Evolutionary conservation across 2,888 invertebrate genomes (phyloP).

Genomic region (Eledone cirrhosa): DNA sequence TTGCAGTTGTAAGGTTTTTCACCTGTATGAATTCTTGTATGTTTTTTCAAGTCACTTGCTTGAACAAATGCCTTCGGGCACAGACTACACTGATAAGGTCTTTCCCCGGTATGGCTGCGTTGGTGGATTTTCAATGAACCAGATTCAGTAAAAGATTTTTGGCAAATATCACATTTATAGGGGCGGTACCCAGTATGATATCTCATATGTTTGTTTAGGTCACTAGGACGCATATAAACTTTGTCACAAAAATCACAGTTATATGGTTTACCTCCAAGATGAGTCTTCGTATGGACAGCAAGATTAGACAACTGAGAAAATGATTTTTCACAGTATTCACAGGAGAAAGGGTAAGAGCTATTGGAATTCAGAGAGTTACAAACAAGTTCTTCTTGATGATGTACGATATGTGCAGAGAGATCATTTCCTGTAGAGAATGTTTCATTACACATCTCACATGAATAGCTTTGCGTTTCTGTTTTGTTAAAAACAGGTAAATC

Average conservation of each 20-base stretch:
- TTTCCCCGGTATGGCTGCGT: background rate
- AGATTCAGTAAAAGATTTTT: background rate
- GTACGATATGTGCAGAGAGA: no score
- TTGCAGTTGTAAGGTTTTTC: background rate
- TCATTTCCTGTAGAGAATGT: no score
- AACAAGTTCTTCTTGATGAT: no score
- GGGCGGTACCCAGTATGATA: constrained; percentile 1
- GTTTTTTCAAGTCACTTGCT: background rate
- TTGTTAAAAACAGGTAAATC: no score
- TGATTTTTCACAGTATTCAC: background rate
- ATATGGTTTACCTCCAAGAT: background rate
- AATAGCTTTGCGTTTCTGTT: no score
- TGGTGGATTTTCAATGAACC: constrained; percentile 1
- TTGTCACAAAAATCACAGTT: constrained; percentile 8
- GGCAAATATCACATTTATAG: background rate
- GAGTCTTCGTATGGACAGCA: constrained; percentile 7
- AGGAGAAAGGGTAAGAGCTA: background rate
- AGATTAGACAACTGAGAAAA: constrained; percentile 1
- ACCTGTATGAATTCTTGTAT: background rate
- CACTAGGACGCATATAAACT: constrained; percentile 5
- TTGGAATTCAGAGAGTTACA: no score
- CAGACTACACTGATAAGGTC: background rate
- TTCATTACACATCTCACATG: no score
- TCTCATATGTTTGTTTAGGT: background rate
- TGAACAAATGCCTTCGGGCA: constrained; percentile 6